A percentile compares a stretch with the other conserved stretches of the same genome.
Conservation (phyloP, 2,888 invertebrate genomes). For the Rapana venosa region DNA sequence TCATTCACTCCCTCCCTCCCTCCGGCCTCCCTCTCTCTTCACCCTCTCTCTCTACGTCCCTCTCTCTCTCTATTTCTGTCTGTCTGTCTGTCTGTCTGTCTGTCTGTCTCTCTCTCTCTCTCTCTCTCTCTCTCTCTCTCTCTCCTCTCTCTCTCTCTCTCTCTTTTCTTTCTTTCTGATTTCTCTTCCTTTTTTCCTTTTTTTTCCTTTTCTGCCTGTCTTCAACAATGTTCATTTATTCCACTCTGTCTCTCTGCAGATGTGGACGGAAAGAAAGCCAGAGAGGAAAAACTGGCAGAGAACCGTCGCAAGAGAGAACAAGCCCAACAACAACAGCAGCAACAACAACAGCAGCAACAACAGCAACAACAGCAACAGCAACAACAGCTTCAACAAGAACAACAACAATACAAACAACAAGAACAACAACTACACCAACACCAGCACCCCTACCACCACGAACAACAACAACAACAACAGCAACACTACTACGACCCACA, state of each 20-base stretch:
- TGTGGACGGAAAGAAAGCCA: conserved; percentile 9
- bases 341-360: background rate
- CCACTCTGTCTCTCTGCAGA: background rate
- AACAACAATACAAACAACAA: background rate
- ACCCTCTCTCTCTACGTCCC: too few relatives aligned
- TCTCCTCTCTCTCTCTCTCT: background rate
- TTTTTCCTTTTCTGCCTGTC: background rate
- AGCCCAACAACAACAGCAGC: background rate
- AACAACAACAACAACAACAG: background rate
- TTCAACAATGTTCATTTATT: background rate
- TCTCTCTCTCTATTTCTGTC: too few relatives aligned
- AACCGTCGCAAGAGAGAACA: conserved; percentile 30
- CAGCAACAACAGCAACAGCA: background rate
- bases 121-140: background rate
- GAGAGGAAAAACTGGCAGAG: conserved; percentile 7
- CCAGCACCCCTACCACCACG: background rate
- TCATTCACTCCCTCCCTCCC: background rate
- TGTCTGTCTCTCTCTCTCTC: background rate
- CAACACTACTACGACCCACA: background rate
- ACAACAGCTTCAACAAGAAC: background rate
- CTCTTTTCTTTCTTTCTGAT: background rate
- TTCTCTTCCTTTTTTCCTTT: background rate
- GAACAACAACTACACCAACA: background rate
- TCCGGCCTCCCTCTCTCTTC: too few relatives aligned
- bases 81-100: too few relatives aligned